Conservation (phyloP, 2,797 vertebrate species). For the Enteromius fasciolatus region DNA sequence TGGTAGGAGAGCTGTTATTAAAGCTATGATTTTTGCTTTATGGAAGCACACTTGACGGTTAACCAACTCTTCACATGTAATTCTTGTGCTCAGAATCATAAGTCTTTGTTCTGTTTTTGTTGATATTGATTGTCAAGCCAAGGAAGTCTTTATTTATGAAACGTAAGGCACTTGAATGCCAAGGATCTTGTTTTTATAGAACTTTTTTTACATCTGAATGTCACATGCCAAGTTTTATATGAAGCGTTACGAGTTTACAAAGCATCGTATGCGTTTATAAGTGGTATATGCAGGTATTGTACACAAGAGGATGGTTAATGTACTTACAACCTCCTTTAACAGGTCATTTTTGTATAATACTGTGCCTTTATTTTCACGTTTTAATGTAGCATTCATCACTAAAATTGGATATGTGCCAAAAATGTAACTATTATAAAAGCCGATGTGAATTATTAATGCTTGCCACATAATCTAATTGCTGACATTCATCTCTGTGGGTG, state of each 20-base stretch:
- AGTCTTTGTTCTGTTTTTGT: background rate
- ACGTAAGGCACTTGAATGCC: background rate
- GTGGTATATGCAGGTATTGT: background rate
- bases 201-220: conserved; percentile 23
- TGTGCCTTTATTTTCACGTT: conserved; percentile 19
- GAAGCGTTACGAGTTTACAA: conserved; percentile 33
- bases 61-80: background rate
- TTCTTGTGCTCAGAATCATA: conserved; percentile 6
- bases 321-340: background rate
- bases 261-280: conserved; percentile 15
- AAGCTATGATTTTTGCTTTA: conserved; percentile 10
- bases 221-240: conserved; percentile 33
- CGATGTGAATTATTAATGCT: background rate
- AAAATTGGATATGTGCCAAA: conserved; percentile 24
- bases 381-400: background rate
- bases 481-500: background rate
- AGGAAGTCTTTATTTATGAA: conserved; percentile 10
- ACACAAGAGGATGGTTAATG: background rate
- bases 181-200: background rate
- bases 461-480: background rate
- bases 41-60: background rate
- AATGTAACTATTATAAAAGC: conserved; percentile 23
- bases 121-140: background rate
- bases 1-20: background rate
- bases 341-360: background rate